Conservation (phyloP, 2,888 invertebrate genomes). For the Onchidella celtica region DNA sequence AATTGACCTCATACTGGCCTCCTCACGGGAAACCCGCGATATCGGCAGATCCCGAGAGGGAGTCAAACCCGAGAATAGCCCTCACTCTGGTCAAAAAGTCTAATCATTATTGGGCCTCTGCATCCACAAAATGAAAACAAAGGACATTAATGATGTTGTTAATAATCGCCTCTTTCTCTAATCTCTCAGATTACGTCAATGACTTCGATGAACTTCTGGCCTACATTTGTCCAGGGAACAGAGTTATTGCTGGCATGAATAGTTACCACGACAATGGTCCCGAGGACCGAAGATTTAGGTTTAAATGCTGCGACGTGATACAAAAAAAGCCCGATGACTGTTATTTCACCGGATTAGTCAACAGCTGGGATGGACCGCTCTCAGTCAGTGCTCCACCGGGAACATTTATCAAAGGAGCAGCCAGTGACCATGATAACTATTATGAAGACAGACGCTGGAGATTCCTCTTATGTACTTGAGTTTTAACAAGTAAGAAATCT, state of each 20-base stretch:
- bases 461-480: too few relatives aligned
- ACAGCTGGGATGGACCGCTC: background rate
- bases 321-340: background rate
- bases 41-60: too few relatives aligned
- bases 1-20: too few relatives aligned
- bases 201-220: background rate
- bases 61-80: too few relatives aligned
- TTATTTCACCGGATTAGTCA: background rate
- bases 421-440: background rate
- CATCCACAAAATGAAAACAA: too few relatives aligned
- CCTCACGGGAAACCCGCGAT: too few relatives aligned
- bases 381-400: background rate
- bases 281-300: background rate
- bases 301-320: background rate
- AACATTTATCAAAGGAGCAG: background rate
- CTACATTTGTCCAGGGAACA: background rate
- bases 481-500: too few relatives aligned
- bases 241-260: background rate
- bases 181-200: background rate
- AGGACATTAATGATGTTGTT: too few relatives aligned
- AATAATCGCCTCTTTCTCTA: too few relatives aligned
- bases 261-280: background rate
- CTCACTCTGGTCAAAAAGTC: too few relatives aligned
- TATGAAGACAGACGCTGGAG: background rate
- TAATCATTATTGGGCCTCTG: too few relatives aligned